Percentiles rank a stretch among this genome's conserved stretches.
Evolutionary conservation across 2,797 vertebrate genomes (phyloP).

Genomic region (Petrocephalus sullivani): DNA sequence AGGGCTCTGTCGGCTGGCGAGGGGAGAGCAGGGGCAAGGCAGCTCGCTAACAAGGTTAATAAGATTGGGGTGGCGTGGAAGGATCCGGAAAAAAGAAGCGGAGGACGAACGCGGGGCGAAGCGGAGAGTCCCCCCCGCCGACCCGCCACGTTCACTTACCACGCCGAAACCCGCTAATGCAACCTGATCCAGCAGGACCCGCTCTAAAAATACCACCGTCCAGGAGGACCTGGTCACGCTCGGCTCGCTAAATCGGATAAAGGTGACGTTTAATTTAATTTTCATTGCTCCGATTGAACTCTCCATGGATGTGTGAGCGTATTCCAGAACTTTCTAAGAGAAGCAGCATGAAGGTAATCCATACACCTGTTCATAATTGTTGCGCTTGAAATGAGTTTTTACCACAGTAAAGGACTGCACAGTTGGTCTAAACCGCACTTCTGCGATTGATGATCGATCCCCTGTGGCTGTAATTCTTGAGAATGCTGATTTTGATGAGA

Average conservation of each 20-base stretch:
- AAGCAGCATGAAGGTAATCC: background rate
- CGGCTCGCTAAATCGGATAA: conserved; percentile 43
- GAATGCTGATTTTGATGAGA: background rate
- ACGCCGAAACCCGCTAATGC: conserved; percentile 52
- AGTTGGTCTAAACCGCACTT: background rate
- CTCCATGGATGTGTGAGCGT: conserved; percentile 43
- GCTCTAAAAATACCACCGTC: conserved; percentile 43
- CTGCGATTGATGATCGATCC: background rate
- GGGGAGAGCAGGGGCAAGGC: conserved; percentile 23
- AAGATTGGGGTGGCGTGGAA: conserved; percentile 9
- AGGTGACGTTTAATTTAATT: conserved; percentile 51
- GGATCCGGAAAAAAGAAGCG: background rate
- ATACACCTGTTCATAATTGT: background rate
- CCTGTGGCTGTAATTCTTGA: background rate
- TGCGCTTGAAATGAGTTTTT: background rate
- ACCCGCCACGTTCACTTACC: conserved; percentile 28
- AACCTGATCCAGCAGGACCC: conserved; percentile 60
- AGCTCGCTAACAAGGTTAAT: conserved; percentile 16
- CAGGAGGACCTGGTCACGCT: conserved; percentile 39
- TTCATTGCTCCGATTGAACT: conserved; percentile 48
- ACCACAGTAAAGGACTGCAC: background rate
- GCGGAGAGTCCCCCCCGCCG: conserved; percentile 21
- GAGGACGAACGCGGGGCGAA: background rate
- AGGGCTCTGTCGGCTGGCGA: conserved; percentile 27
- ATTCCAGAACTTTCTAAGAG: conserved; percentile 36